A percentile compares a stretch with the other conserved stretches of the same genome.
These are phyloP conservation scores for Parotocinclus haroldoi DNA, from an alignment of 2,797 vertebrate genomes.

Conservation along the genomic window DNA sequence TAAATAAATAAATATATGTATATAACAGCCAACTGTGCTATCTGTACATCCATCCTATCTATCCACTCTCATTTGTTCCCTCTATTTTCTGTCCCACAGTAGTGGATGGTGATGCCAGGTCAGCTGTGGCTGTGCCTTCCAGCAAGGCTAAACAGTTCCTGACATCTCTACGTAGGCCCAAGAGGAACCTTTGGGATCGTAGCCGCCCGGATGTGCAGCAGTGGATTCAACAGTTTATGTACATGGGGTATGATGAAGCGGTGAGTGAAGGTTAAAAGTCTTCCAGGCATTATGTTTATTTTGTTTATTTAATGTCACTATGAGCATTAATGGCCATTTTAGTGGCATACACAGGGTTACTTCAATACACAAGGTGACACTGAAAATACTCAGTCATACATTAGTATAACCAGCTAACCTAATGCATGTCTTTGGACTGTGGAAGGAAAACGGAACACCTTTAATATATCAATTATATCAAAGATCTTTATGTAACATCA, in stretches of 20 bases:
- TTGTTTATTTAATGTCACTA: too few species aligned
- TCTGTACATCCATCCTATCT: background rate
- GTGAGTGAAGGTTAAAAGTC: conserved; percentile 58
- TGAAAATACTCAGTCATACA: too few species aligned
- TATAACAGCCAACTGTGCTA: background rate
- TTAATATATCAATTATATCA: too few species aligned
- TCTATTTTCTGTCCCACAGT: conserved; percentile 29
- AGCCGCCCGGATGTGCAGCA: conserved; percentile 79
- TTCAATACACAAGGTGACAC: too few species aligned
- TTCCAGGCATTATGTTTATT: too few species aligned
- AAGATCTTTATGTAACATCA: too few species aligned
- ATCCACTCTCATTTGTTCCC: background rate
- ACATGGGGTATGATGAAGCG: conserved; percentile 80
- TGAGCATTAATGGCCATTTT: too few species aligned
- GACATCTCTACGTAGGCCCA: conserved; percentile 64
- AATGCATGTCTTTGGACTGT: too few species aligned
- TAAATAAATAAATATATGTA: too few species aligned
- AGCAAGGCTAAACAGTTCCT: conserved; percentile 83
- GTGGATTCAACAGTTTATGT: conserved; percentile 85
- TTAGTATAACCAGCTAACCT: too few species aligned
- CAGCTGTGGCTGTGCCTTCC: conserved; percentile 69
- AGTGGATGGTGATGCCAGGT: conserved; percentile 54
- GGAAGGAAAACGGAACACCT: too few species aligned
- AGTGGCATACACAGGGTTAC: too few species aligned
- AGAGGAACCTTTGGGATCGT: conserved; percentile 80